Evolutionary conservation across 2,888 invertebrate species (phyloP), one percentile per base, ranked within the genome.

Genomic region (Eupithecia vulgata): DNA sequence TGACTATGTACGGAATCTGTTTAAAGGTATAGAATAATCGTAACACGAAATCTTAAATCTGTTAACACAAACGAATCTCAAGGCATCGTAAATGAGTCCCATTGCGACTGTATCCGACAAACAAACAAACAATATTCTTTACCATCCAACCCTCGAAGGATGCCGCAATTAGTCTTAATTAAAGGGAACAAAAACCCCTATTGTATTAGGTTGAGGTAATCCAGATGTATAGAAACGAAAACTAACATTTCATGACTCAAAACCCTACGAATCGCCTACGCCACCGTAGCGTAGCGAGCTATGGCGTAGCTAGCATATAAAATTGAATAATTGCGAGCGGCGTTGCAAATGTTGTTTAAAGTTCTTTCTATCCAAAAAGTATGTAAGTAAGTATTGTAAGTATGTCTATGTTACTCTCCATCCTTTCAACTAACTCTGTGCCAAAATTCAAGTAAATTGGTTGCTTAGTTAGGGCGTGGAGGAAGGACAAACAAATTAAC

Each of bases 161-260:
- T 83, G 80, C 81, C 80, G 87, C 90, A 90, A 91, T 91, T 90
- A 91, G 87, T 91, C 90, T 88, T 88, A 90, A 91, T 91, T 91
- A 90, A 84, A 81, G 82, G 79, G 79, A 81, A 81, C 84, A 82
- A 85, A 72, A 86, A 83, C 13, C 81, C 84, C 79, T 76, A 83
- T 83, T 30, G 42, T 69, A 71, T 67, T 74, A 62, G 69, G 30
- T 15, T 37, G 42, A 62, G 10, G 17, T 25, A 57, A 42, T 42
- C 21, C 15, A 37, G 5, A 15, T 6, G 17, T 37, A 61, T 69
- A 74, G 74, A 74, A 62, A 17, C n/a, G 71, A 1, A 64, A 37
- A 15, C 4, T n/a, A 12, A 61, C 5, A 6, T 52, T 48, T 6
- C n/a, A 52, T 52, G 1, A 3, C 8, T 6, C 4, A n/a, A 25